Evolutionary conservation across 2,888 invertebrate species (phyloP).

Genomic region (Malthinus seriepunctatus): DNA sequence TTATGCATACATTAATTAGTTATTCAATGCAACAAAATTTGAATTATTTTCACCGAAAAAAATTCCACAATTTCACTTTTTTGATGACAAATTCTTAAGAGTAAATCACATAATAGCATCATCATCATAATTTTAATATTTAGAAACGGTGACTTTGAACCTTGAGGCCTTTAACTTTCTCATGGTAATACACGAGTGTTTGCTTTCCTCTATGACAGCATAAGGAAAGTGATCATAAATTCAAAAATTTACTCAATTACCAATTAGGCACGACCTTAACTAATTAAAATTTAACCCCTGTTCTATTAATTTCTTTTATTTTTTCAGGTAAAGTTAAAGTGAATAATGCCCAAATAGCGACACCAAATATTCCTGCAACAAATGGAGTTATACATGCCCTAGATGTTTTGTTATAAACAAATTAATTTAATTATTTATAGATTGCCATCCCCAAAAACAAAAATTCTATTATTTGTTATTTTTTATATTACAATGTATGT

Average conservation of each 20-base stretch:
- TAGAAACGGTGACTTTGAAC: constrained; percentile 18
- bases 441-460: constrained; percentile 13
- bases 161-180: constrained; percentile 16
- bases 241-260: background rate
- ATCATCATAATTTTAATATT: constrained; percentile 14
- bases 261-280: background rate
- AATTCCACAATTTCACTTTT: constrained; percentile 15
- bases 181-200: constrained; percentile 5
- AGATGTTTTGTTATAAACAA: constrained; percentile 65
- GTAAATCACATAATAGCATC: constrained; percentile 17
- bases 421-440: constrained; percentile 2
- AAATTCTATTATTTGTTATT: background rate
- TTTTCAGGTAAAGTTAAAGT: constrained; percentile 79
- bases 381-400: constrained; percentile 87
- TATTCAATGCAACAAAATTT: too few species aligned
- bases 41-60: background rate
- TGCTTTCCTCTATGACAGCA: constrained; percentile 17
- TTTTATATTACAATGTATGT: background rate
- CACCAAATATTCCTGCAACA: constrained; percentile 85
- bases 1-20: too few species aligned
- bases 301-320: background rate
- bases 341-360: constrained; percentile 79
- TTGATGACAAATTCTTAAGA: constrained; percentile 6
- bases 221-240: background rate
- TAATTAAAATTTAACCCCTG: background rate